Conservation (phyloP, 2,888 invertebrate species). For the Eudemis profundana region DNA sequence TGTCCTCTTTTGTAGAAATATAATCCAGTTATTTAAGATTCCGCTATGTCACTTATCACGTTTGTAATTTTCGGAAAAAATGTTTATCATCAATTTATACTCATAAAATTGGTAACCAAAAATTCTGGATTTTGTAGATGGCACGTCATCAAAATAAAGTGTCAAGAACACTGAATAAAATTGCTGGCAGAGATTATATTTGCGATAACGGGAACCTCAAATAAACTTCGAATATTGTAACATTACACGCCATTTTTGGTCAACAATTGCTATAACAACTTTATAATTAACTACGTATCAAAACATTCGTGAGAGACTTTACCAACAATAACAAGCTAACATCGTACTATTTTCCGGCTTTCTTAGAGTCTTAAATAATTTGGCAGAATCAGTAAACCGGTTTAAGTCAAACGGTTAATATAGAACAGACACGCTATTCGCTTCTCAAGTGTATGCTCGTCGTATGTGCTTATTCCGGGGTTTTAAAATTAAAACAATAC, state of each 20-base stretch:
- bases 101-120: slow-evolving; percentile 4
- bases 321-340: slow-evolving; percentile 20
- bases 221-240: slow-evolving; percentile 22
- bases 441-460: background rate
- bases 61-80: background rate
- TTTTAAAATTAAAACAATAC: too few relatives aligned
- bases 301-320: slow-evolving; percentile 33
- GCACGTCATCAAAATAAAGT: slow-evolving; percentile 12
- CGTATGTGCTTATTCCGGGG: too few relatives aligned
- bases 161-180: background rate
- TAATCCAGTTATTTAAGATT: slow-evolving; percentile 19
- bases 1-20: slow-evolving; percentile 19
- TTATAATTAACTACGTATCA: slow-evolving; percentile 31
- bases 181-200: background rate
- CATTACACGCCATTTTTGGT: slow-evolving; percentile 39
- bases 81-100: slow-evolving; percentile 14
- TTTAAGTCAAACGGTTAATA: background rate
- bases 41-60: background rate
- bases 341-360: too few relatives aligned
- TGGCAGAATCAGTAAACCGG: background rate
- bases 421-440: background rate
- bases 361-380: too few relatives aligned
- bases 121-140: slow-evolving; percentile 21
- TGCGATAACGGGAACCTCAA: slow-evolving; percentile 19
- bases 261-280: slow-evolving; percentile 40